Percentiles rank a stretch among this genome's conserved stretches.
Evolutionary conservation across 2,888 invertebrate species (phyloP).

Genomic region (Abrostola tripartita): DNA sequence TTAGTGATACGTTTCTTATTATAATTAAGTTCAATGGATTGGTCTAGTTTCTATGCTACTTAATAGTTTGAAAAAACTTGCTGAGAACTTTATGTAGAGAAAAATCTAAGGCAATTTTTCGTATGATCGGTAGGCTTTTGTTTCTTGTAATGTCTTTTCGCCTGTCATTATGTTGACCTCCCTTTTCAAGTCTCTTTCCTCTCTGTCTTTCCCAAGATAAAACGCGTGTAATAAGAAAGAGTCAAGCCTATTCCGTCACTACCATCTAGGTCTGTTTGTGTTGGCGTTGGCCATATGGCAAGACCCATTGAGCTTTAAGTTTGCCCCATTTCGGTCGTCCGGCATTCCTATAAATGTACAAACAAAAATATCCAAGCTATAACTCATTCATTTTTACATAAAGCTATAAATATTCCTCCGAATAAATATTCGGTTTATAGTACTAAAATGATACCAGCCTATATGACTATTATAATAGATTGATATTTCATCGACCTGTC

Average conservation of each 20-base stretch:
- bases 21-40: background rate
- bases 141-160: too few relatives aligned
- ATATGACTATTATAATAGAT: conserved; percentile 41
- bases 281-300: background rate
- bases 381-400: conserved; percentile 32
- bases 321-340: conserved; percentile 6
- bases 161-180: too few relatives aligned
- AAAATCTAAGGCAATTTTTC: too few relatives aligned
- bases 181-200: too few relatives aligned
- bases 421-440: conserved; percentile 38
- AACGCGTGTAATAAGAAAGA: too few relatives aligned
- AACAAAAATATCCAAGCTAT: conserved; percentile 12
- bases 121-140: too few relatives aligned
- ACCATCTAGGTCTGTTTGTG: background rate
- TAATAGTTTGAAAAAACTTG: background rate
- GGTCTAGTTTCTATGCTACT: background rate
- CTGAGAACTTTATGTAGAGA: background rate
- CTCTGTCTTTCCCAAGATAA: too few relatives aligned
- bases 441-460: conserved; percentile 27
- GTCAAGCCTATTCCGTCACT: background rate
- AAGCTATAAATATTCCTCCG: conserved; percentile 39
- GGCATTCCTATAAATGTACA: conserved; percentile 8
- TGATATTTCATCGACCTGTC: conserved; percentile 46
- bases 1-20: conserved; percentile 25
- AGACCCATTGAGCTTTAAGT: conserved; percentile 10